These are phyloP conservation scores for Sarcophaga rosellei DNA, from an alignment of 2,888 invertebrate species.

Conservation along the genomic window DNA sequence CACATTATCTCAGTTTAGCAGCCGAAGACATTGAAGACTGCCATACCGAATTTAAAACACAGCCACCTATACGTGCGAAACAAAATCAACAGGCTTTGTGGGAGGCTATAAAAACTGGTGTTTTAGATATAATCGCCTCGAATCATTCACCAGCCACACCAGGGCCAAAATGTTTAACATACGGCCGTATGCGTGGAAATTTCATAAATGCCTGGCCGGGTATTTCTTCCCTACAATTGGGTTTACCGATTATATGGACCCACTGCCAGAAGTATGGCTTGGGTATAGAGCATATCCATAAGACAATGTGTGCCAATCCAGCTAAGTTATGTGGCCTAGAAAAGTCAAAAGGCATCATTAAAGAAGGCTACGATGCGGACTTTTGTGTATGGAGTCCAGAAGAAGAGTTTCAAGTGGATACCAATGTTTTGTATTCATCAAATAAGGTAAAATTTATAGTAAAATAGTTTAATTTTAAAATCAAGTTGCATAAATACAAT, in stretches of 20 bases:
- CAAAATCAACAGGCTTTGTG: conserved; percentile 86
- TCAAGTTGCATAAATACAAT: background rate
- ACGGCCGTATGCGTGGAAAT: conserved; percentile 82
- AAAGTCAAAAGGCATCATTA: conserved; percentile 84
- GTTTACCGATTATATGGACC: conserved; percentile 87
- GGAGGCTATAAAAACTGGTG: conserved; percentile 83
- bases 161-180: conserved; percentile 83
- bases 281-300: conserved; percentile 83
- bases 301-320: conserved; percentile 84
- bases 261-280: conserved; percentile 83
- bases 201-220: conserved; percentile 89
- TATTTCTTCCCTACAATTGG: conserved; percentile 88
- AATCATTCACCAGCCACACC: conserved; percentile 88
- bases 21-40: conserved; percentile 85
- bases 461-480: background rate
- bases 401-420: conserved; percentile 83
- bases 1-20: conserved; percentile 86
- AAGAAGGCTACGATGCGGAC: conserved; percentile 86
- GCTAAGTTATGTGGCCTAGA: conserved; percentile 85
- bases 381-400: conserved; percentile 88
- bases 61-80: conserved; percentile 86
- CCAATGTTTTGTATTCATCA: conserved; percentile 85
- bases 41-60: conserved; percentile 87
- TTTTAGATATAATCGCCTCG: conserved; percentile 85
- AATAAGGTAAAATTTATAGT: conserved; percentile 83